Evolutionary conservation across 1,140 invertebrate genomes (phyloP), one percentile per base, ranked within the genome.

Genomic region (Drosophila lacertosa): DNA sequence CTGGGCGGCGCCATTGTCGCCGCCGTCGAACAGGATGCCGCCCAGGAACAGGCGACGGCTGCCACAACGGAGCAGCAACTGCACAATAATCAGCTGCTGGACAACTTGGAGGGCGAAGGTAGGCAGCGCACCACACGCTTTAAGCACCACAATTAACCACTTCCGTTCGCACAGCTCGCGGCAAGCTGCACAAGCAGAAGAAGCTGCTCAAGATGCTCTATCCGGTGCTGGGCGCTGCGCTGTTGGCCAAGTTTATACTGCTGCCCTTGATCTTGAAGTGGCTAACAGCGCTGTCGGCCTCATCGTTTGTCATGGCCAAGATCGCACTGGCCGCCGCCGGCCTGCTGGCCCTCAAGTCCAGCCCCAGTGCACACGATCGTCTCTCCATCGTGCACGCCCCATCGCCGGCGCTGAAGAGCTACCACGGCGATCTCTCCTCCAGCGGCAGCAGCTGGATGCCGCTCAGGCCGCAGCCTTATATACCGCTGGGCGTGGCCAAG

Each of bases 231-330:
- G 76, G 94, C n/a, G 94, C 94, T 0, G 90, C 94, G 9, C 73
- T 94, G 10, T 80, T 94, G 10, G 94, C 94, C 3, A 95, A 95
- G 74, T 92, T 93, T 39, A 89, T 95, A 5, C 45, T 95, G 2
- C 72, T 95, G 50, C 94, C 94, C 1, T 83, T 95, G n/a, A 92
- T 93, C 11, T 73, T 95, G 47, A 95, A 95, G 73, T 92, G 92
- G 15, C 73, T 95, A 7, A 93, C 94, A 3, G 92, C 95, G 45
- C 77, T 95, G 7, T 94, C 94, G 18, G 92, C 93, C 11, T 93
- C 93, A 69, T 93, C 93, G 1, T 92, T 94, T 35, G 86, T 94
- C n/a, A 91, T 94, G 50, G 93, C 93, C 63, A 89, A 93, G 66
- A 93, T 93, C 72, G 93, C 93, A 13, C 77, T 94, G 18, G 51